Base-by-base conservation (phyloP, 2,113 vertebrate species). In the Eublepharis macularius region DNA sequence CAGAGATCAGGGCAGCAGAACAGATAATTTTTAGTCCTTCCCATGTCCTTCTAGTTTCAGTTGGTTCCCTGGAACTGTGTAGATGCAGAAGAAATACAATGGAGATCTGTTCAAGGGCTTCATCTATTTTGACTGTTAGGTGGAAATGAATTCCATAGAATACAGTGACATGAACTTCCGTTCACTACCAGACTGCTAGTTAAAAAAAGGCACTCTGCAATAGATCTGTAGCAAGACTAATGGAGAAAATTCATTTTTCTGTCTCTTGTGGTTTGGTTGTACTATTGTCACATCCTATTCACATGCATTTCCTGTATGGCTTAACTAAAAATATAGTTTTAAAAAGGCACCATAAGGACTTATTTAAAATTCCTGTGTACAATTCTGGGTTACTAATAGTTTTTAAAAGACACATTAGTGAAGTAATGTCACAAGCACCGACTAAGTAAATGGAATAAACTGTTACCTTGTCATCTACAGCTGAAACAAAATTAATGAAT, bases 261-360 rank as follows among this genome's bases (percentile, higher is more conserved):
- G 1, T 6, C 76, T 86, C 80, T 89, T 68, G 34, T 74, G 29
- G 78, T 57, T 66, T 36, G 47, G 63, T 47, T 81, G 60, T 73
- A 45, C 41, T 1, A 1, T 76, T 36, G 79, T 83, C 72, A 82
- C 81, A 45, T 66, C 60, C 32, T 45, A 43, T 65, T 84, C 54
- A 32, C 34, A 4, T 76, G 41, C 39, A 19, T 85, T 86, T 94
- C 81, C 82, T 72, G 36, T 73, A 17, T 34, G 17, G 32, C 78
- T 54, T 76, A 39, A 82, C 24, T 74, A 83, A 87, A 16, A 34
- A 6, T 80, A 26, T 66, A 66, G 19, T 14, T 26, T 26, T 2
- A 2, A 2, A 2, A 43, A 43, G 2, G 9, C 19, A 17, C 57
- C 21, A 19, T 57, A 60, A 60, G 57, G 21, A 24, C 19, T 60